phyloP scores from a whole-genome alignment of 2,797 vertebrate species.

The Gallirallus australis region DNA sequence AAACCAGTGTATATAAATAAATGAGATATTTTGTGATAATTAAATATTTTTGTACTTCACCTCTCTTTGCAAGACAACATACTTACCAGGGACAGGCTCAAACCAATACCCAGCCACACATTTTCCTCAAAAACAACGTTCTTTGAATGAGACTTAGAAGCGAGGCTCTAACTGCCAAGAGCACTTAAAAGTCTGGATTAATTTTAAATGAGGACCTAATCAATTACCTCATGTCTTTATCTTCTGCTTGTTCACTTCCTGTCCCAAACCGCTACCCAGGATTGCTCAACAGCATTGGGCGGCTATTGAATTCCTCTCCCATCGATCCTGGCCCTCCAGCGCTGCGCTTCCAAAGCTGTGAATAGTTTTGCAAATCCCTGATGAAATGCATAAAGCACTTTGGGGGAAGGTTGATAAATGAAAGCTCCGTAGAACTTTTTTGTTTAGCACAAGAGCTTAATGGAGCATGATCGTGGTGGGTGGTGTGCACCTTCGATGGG shows the following conservation, averaged over 20 bases:
- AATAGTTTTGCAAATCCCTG: conserved; percentile 62
- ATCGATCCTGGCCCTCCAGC: background rate
- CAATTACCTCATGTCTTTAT: background rate
- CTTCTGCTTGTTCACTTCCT: background rate
- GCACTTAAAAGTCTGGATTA: background rate
- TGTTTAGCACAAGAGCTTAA: conserved; percentile 65
- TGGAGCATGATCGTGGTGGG: conserved; percentile 53
- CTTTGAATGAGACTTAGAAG: background rate
- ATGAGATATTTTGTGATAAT: background rate
- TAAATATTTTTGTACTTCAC: background rate
- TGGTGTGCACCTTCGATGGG: background rate
- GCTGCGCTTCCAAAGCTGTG: background rate
- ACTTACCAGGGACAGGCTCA: background rate
- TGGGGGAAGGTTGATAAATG: conserved; percentile 58
- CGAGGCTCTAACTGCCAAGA: background rate
- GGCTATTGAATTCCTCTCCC: conserved; percentile 35
- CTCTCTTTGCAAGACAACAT: background rate
- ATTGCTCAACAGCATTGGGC: background rate
- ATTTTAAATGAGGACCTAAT: background rate
- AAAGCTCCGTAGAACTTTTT: conserved; percentile 34
- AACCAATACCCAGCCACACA: background rate
- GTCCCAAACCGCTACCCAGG: background rate
- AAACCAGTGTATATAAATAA: background rate
- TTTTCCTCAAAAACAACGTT: background rate
- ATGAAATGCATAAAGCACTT: conserved; percentile 58